Conservation (phyloP, 2,113 vertebrate species). For the Mixornis gularis region DNA sequence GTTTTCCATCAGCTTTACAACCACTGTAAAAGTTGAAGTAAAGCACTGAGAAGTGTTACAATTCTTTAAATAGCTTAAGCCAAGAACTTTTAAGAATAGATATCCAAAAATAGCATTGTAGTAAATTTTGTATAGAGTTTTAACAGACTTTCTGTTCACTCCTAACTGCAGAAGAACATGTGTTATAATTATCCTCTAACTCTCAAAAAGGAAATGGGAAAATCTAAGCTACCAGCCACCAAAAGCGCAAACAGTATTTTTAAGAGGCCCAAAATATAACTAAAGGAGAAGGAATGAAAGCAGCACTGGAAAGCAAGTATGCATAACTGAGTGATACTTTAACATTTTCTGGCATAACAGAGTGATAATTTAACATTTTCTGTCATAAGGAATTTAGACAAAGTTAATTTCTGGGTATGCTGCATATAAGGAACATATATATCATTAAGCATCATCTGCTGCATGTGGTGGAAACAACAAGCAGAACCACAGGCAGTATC, state of each 20-base stretch:
- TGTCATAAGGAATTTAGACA: background rate
- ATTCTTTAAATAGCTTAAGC: slow-evolving; percentile 50
- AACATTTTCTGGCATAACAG: background rate
- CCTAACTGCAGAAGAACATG: background rate
- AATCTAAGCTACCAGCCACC: background rate
- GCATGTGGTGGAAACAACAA: background rate
- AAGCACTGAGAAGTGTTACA: slow-evolving; percentile 22
- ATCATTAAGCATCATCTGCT: background rate
- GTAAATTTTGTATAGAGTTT: slow-evolving; percentile 23
- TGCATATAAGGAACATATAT: background rate
- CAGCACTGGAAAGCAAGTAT: background rate
- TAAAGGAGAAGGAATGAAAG: background rate
- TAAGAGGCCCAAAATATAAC: background rate
- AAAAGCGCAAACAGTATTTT: background rate
- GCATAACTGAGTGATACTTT: background rate
- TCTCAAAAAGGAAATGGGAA: background rate
- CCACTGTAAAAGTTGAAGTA: slow-evolving; percentile 22
- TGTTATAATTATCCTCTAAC: background rate
- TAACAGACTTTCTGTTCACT: background rate
- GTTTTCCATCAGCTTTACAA: slow-evolving; percentile 42
- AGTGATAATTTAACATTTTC: background rate
- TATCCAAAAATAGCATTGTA: slow-evolving; percentile 52
- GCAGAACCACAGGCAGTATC: background rate
- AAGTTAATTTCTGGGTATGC: background rate
- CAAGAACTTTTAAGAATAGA: slow-evolving; percentile 42